phyloP scores from a whole-genome alignment of 2,797 vertebrate species.

The Lagorchestes hirsutus region DNA sequence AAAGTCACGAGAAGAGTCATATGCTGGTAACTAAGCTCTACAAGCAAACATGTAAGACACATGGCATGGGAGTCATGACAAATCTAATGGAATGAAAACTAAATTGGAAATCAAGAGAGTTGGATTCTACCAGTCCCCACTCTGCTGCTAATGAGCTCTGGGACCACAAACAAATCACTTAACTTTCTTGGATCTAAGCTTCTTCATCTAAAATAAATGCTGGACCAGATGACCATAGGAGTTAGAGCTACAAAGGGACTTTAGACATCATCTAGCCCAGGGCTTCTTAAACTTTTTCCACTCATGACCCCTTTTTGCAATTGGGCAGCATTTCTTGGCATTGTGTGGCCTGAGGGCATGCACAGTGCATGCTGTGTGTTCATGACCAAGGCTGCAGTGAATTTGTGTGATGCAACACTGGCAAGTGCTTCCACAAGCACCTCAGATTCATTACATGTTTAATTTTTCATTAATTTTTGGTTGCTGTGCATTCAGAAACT shows the following conservation, averaged over 20 bases:
- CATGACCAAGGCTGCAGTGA: too few species aligned
- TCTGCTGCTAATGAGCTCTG: not conserved
- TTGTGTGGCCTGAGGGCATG: too few species aligned
- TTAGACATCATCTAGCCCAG: not conserved
- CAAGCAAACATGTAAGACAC: not conserved
- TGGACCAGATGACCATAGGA: not conserved
- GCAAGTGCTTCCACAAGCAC: too few species aligned
- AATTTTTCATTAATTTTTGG: too few species aligned
- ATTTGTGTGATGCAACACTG: too few species aligned
- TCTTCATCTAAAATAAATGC: not conserved
- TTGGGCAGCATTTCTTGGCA: too few species aligned
- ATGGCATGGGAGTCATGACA: not conserved
- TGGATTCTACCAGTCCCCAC: not conserved
- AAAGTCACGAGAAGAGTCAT: not conserved
- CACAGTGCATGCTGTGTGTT: too few species aligned
- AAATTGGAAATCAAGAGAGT: not conserved
- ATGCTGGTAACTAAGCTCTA: not conserved
- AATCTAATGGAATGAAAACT: not conserved
- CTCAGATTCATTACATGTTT: too few species aligned
- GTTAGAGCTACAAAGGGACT: not conserved
- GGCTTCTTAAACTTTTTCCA: too few species aligned
- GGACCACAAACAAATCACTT: not conserved
- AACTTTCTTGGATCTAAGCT: not conserved
- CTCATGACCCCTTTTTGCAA: too few species aligned
- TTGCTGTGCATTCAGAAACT: too few species aligned